Evolutionary conservation across 2,113 vertebrate genomes (phyloP).

Genomic region (Phrynosoma platyrhinos): DNA sequence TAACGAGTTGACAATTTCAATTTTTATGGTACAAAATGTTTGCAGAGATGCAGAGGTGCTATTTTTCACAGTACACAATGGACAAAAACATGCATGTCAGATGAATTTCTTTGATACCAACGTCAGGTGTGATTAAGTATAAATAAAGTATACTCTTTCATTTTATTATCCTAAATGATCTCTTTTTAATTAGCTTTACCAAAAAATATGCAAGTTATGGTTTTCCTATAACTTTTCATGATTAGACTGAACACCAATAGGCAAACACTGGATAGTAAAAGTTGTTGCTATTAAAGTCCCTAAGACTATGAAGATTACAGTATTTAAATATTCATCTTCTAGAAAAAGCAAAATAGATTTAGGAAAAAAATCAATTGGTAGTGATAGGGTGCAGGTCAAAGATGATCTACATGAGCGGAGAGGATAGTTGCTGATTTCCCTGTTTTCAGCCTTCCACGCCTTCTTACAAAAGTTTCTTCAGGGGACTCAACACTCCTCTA

Average conservation of each 20-base stretch:
- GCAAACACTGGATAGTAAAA: constrained; percentile 81
- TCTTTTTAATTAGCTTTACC: constrained; percentile 74
- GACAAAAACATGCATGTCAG: constrained; percentile 52
- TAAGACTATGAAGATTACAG: constrained; percentile 78
- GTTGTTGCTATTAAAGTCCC: constrained; percentile 76
- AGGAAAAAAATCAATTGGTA: constrained; percentile 79
- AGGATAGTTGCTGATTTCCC: not conserved
- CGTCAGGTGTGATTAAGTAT: constrained; percentile 56
- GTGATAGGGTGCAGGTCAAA: constrained; percentile 50
- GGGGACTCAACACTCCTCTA: not conserved
- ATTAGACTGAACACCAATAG: constrained; percentile 75
- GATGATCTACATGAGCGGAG: not conserved
- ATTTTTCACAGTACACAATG: constrained; percentile 26
- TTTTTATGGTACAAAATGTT: too few relatives aligned
- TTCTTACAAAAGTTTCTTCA: not conserved
- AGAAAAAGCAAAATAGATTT: constrained; percentile 80
- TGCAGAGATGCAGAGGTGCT: not conserved
- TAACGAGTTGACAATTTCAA: too few relatives aligned
- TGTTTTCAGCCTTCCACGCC: not conserved
- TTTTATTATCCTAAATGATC: constrained; percentile 72
- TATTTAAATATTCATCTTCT: constrained; percentile 79
- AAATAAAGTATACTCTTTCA: constrained; percentile 51
- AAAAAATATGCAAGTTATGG: constrained; percentile 74
- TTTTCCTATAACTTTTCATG: constrained; percentile 83
- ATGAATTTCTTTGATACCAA: constrained; percentile 44